A percentile compares a stretch with the other conserved stretches of the same genome.
These are phyloP conservation scores for Margaritifera margaritifera DNA, from an alignment of 2,888 invertebrate genomes.

Conservation along the genomic window DNA sequence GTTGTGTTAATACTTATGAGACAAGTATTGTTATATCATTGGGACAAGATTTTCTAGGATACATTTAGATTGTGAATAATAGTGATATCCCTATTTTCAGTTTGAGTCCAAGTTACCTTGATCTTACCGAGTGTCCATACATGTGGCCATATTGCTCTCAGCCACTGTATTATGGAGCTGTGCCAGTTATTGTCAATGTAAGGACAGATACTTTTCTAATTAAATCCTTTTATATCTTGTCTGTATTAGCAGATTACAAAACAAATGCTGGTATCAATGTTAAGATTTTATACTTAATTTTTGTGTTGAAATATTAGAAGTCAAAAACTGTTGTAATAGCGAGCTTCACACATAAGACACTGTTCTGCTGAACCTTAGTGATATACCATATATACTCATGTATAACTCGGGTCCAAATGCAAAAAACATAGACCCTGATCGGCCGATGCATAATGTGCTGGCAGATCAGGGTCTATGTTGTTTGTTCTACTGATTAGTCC, in stretches of 20 bases:
- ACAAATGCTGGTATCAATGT: too few relatives aligned
- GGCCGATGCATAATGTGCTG: too few relatives aligned
- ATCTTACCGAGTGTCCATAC: slow-evolving; percentile 94
- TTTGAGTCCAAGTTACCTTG: slow-evolving; percentile 85
- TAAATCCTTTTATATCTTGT: not conserved
- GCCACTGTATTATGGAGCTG: slow-evolving; percentile 89
- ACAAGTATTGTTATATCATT: too few relatives aligned
- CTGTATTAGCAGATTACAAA: not conserved
- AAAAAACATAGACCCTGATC: too few relatives aligned
- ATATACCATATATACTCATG: too few relatives aligned
- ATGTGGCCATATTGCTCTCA: slow-evolving; percentile 99
- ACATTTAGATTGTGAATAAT: not conserved
- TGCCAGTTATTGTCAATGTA: slow-evolving; percentile 90
- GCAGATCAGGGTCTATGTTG: too few relatives aligned
- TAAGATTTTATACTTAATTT: too few relatives aligned
- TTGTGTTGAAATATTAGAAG: not conserved
- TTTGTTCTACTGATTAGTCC: too few relatives aligned
- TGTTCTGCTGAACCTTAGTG: not conserved
- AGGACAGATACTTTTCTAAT: slow-evolving; percentile 24
- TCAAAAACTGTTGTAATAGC: not conserved
- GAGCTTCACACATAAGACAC: not conserved
- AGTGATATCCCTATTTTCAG: slow-evolving; percentile 41
- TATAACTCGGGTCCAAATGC: too few relatives aligned
- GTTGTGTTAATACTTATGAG: too few relatives aligned
- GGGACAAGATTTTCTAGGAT: too few relatives aligned